Base-by-base conservation (phyloP, 1,140 invertebrate species). In the Sycobia sp. region DNA sequence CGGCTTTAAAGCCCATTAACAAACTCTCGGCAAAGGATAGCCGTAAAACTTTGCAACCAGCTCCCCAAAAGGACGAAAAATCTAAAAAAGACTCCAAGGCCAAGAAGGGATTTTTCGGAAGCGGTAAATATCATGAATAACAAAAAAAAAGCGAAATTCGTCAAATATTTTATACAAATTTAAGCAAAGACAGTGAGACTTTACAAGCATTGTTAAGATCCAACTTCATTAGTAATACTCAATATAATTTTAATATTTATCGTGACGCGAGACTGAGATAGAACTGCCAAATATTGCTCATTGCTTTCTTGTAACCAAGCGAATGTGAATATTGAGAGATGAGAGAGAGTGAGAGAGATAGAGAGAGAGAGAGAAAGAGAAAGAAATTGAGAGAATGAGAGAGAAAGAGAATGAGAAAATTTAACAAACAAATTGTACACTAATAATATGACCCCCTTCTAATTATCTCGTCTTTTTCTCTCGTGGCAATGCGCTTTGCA, bases 41-140 rank as follows among this genome's bases (percentile, higher is more conserved):
- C 73, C 79, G 75, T 74, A 83, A 80, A 68, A 71, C 67, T 50
- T 47, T 47, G 53, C 69, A 69, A 27, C 7, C 27, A 14, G 20
- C 20, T 13, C 63, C 68, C 60, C 69, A 78, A 66, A 82, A 78
- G 72, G 67, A 71, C 54, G 65, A 62, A 51, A 81, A 82, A 70
- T 64, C 65, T 9, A 53, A 69, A 57, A 67, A 70, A 58, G 66
- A 66, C 23, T 62, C 67, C 65, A 90, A 90, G 81, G 85, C 85
- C 67, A 90, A 91, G 84, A 91, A 89, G 83, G 89, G 90, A 87
- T 90, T 90, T 86, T 90, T 90, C 75, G 89, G 88, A 83, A 88
- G 86, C 83, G 89, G 88, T 85, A 91, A 91, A 84, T 88, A 87
- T 84, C 38, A 69, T 39, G 41, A 64, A 25, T 65, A 65, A 62